These are phyloP conservation scores for Carpatolechia fugitivella DNA, from an alignment of 2,888 invertebrate species.

Conservation along the genomic window DNA sequence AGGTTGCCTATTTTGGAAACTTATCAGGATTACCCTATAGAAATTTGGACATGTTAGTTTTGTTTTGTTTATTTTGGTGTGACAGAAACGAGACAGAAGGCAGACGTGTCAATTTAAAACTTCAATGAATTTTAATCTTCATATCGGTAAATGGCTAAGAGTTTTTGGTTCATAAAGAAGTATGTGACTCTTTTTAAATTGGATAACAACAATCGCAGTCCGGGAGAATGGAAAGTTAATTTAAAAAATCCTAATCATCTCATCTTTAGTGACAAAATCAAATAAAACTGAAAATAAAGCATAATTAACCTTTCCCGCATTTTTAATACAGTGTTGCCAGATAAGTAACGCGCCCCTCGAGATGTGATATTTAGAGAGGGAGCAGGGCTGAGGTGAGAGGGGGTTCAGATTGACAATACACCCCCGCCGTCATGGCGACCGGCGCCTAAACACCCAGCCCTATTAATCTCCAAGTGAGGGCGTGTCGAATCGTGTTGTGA, in stretches of 20 bases:
- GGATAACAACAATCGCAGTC: too few species aligned
- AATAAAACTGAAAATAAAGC: too few species aligned
- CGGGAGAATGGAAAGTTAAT: too few species aligned
- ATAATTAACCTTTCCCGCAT: slow-evolving; percentile 46
- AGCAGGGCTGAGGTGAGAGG: neutral
- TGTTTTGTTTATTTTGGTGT: neutral
- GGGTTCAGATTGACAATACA: slow-evolving; percentile 57
- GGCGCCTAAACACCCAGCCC: slow-evolving; percentile 65
- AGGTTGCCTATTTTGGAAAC: slow-evolving; percentile 1
- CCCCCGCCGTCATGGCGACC: slow-evolving; percentile 65
- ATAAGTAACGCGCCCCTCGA: slow-evolving; percentile 62
- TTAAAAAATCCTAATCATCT: too few species aligned
- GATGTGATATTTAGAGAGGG: slow-evolving; percentile 65
- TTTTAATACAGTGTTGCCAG: slow-evolving; percentile 53
- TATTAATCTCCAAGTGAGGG: slow-evolving; percentile 72
- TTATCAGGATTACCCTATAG: neutral
- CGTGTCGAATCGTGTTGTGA: slow-evolving; percentile 58
- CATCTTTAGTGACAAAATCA: too few species aligned
- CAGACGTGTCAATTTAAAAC: too few species aligned
- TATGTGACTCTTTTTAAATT: neutral
- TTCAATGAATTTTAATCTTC: too few species aligned
- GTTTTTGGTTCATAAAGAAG: neutral
- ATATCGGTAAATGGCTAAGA: too few species aligned
- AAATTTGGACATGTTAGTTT: neutral
- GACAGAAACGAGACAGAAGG: neutral